phyloP scores from a whole-genome alignment of 2,797 vertebrate species.

The Myotis myotis region DNA sequence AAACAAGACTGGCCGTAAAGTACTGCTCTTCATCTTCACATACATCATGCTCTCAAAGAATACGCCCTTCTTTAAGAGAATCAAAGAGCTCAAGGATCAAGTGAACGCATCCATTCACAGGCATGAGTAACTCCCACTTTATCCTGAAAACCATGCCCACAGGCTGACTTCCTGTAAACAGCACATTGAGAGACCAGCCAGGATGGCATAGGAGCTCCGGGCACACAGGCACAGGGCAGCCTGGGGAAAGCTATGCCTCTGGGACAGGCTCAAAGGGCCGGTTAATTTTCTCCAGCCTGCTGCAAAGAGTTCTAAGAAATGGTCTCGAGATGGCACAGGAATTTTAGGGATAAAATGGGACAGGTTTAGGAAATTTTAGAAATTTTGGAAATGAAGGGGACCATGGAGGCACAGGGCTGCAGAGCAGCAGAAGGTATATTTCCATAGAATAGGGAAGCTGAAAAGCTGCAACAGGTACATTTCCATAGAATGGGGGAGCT shows the following conservation, averaged over 20 bases:
- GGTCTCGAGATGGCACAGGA: not conserved
- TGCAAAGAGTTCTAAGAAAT: conserved; percentile 12
- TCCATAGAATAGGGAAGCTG: too few species aligned
- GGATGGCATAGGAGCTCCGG: not conserved
- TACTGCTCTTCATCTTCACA: not conserved
- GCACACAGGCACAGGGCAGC: not conserved
- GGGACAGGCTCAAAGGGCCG: not conserved
- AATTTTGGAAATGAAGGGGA: too few species aligned
- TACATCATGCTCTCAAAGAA: conserved; percentile 25
- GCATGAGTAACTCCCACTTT: not conserved
- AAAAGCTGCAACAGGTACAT: too few species aligned
- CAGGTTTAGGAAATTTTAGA: too few species aligned
- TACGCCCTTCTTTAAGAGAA: not conserved
- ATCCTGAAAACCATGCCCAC: conserved; percentile 6
- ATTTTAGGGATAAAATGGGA: too few species aligned
- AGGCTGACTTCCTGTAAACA: not conserved
- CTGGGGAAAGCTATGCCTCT: not conserved
- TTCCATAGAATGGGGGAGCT: too few species aligned
- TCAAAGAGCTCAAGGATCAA: not conserved
- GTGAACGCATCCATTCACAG: not conserved
- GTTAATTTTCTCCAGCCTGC: not conserved
- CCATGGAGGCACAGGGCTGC: too few species aligned
- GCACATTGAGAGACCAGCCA: not conserved
- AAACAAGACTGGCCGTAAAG: conserved; percentile 5
- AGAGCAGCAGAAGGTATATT: too few species aligned